phyloP scores from a whole-genome alignment of 2,888 invertebrate species.

The Pomacea canaliculata region DNA sequence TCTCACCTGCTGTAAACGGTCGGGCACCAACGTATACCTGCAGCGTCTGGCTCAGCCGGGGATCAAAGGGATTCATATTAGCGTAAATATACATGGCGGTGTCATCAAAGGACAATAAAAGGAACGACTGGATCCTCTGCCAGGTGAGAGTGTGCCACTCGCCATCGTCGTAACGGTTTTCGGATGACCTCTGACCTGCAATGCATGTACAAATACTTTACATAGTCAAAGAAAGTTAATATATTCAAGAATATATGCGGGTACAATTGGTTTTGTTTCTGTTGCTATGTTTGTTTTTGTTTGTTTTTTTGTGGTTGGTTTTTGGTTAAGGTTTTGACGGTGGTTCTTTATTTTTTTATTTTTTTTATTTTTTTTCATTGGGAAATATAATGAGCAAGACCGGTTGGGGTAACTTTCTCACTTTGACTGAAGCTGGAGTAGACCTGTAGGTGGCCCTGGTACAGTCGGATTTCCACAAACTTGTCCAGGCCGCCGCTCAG shows the following conservation, averaged over 20 bases:
- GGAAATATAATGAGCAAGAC: too few species aligned
- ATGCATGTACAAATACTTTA: background rate
- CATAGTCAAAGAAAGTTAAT: too few species aligned
- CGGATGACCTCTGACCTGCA: constrained; percentile 14
- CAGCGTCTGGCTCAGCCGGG: constrained; percentile 32
- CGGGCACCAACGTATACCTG: constrained; percentile 53
- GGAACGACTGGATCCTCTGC: constrained; percentile 33
- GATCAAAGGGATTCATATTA: constrained; percentile 43
- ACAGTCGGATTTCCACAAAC: constrained; percentile 55
- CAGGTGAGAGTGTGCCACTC: constrained; percentile 55
- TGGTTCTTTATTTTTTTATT: too few species aligned
- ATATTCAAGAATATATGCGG: too few species aligned
- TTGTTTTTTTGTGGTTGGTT: too few species aligned
- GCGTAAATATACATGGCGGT: constrained; percentile 33
- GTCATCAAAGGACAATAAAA: constrained; percentile 38
- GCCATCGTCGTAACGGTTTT: constrained; percentile 44
- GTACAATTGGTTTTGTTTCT: too few species aligned
- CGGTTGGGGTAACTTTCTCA: background rate
- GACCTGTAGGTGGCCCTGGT: constrained; percentile 45
- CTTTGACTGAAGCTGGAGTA: constrained; percentile 33
- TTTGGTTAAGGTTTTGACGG: too few species aligned
- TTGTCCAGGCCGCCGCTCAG: constrained; percentile 24
- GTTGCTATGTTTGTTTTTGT: too few species aligned
- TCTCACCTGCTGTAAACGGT: constrained; percentile 49
- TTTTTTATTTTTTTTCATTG: too few species aligned